Evolutionary conservation across 2,797 vertebrate species (phyloP).

Genomic region (Enteromius thamalakanensis): DNA sequence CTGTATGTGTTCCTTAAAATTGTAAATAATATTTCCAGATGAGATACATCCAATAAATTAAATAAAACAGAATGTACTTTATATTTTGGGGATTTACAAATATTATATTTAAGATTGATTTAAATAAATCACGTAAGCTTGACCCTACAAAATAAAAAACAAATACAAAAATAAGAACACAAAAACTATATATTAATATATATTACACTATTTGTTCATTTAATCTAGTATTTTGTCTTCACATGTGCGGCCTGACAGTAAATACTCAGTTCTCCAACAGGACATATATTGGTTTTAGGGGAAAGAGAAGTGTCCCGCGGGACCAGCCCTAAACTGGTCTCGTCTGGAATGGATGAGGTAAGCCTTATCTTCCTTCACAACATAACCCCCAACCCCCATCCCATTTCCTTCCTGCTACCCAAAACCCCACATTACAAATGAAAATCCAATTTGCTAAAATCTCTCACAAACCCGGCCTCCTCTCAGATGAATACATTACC

Average conservation of each 20-base stretch:
- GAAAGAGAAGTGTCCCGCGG: slow-evolving; percentile 15
- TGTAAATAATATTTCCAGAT: neutral
- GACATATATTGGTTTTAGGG: slow-evolving; percentile 5
- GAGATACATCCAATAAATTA: neutral
- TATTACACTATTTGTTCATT: neutral
- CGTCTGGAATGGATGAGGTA: slow-evolving; percentile 37
- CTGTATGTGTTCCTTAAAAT: neutral
- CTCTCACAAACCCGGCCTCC: slow-evolving; percentile 27
- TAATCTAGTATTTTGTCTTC: neutral
- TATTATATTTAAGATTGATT: neutral
- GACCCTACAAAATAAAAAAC: neutral
- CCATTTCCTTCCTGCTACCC: slow-evolving; percentile 24
- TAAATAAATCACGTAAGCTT: neutral
- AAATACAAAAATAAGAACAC: too few species aligned
- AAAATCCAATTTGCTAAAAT: slow-evolving; percentile 49
- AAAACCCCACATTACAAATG: slow-evolving; percentile 41
- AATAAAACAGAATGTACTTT: neutral
- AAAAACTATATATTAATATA: neutral
- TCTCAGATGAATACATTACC: slow-evolving; percentile 29
- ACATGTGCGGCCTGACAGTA: slow-evolving; percentile 14
- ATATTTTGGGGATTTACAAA: neutral
- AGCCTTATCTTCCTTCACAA: slow-evolving; percentile 35
- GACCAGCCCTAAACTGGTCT: slow-evolving; percentile 29
- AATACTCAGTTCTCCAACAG: slow-evolving; percentile 7
- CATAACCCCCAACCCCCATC: slow-evolving; percentile 26